Base-by-base conservation (phyloP, 2,888 invertebrate species). In the Eristalis tenax region DNA sequence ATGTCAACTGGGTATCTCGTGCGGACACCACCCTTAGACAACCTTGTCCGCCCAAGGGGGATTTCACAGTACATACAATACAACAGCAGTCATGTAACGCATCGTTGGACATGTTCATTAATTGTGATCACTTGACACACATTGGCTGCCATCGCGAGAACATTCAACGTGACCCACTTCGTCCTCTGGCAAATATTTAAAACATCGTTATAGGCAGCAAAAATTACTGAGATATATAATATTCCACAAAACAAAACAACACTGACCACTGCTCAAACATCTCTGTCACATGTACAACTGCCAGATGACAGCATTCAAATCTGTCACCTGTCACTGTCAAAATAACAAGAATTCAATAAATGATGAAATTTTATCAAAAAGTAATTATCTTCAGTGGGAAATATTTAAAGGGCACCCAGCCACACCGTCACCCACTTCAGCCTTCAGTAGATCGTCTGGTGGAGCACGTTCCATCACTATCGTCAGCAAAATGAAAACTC, bases 401-500 rank as follows among this genome's bases (percentile, higher is more conserved):
- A 26, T 28, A 66, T 22, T 4, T 66, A 5, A n/a, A 43, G 50
- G 15, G 13, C 11, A 28, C 1, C 18, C 50, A 6, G 26, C 43
- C 26, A 15, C 0, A 35, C 10, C 0, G 5, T 26, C 13, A 5
- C 43, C n/a, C 68, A 13, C 13, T 13, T 38, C 38, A 13, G 38
- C 26, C 18, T 6, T 50, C 68, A 15, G 50, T 66, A 43, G 43
- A 50, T 28, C 43, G 28, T 32, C 28, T 50, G 22, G 18, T 0
- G 8, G 26, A 61, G 18, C 59, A 71, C 59, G 35, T 18, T 18
- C n/a, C 35, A 26, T 59, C 22, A 40, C 71, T 28, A 63, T 26
- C 28, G 32, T 38, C 70, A 38, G 1, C 26, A 43, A 63, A 71
- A 22, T 28, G 38, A 71, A 71, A 71, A 61, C 61, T 71, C 43